Evolutionary conservation across 2,113 vertebrate species (phyloP).

Genomic region (Arenaria interpres): DNA sequence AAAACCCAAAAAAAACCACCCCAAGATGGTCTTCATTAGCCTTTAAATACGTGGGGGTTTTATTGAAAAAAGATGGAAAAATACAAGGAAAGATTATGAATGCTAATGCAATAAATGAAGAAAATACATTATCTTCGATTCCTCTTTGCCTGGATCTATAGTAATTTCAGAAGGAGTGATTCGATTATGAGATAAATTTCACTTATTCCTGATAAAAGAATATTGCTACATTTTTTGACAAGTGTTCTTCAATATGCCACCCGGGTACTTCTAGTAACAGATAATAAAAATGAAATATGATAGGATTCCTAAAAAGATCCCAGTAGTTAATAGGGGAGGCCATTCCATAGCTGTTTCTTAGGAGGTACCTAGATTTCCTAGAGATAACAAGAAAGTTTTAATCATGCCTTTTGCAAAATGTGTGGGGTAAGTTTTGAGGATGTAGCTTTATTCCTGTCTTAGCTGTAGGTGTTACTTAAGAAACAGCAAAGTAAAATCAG

Average conservation of each 20-base stretch:
- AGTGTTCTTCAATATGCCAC: conserved; percentile 55
- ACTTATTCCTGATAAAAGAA: conserved; percentile 68
- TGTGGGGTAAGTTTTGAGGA: background rate
- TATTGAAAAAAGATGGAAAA: background rate
- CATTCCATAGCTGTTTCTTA: background rate
- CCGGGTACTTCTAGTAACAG: conserved; percentile 48
- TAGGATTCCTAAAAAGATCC: conserved; percentile 25
- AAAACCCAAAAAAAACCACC: background rate
- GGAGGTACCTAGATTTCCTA: background rate
- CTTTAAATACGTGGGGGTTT: background rate
- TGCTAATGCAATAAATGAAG: conserved; percentile 31
- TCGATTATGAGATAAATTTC: conserved; percentile 55
- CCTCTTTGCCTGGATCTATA: conserved; percentile 48
- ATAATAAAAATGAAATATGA: conserved; percentile 66
- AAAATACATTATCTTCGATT: conserved; percentile 47
- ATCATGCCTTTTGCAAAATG: background rate
- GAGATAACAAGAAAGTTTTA: background rate
- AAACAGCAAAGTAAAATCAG: background rate
- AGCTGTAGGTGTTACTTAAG: background rate
- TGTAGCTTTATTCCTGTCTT: background rate
- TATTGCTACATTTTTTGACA: conserved; percentile 59
- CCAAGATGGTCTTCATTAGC: background rate
- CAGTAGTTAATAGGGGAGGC: background rate
- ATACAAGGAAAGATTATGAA: conserved; percentile 13
- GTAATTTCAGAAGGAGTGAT: conserved; percentile 56